phyloP scores from a whole-genome alignment of 23 tunicate genomes.

The Ascidia mentula region DNA sequence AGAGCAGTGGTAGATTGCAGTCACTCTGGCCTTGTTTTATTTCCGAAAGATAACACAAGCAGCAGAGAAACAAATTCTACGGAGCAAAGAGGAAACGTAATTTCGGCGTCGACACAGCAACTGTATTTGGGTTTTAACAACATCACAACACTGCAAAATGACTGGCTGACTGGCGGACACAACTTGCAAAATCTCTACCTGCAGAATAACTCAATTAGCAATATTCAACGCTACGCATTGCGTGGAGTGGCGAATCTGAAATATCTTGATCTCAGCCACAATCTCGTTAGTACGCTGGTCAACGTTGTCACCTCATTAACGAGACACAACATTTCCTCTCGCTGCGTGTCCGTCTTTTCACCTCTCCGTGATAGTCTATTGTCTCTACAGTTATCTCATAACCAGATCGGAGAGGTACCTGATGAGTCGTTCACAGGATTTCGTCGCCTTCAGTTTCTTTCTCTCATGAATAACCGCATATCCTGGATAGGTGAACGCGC shows the following conservation, averaged over 20 bases:
- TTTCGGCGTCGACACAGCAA: background rate
- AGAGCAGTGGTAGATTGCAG: conserved; percentile 34
- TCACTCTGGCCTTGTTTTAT: conserved; percentile 4
- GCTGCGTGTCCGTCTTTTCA: conserved; percentile 17
- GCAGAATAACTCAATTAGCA: conserved; percentile 35
- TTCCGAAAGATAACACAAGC: background rate
- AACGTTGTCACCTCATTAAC: background rate
- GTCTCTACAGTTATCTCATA: conserved; percentile 40
- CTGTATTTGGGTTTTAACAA: conserved; percentile 38
- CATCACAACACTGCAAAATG: conserved; percentile 9
- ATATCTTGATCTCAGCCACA: conserved; percentile 51
- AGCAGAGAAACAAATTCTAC: background rate
- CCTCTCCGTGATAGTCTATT: conserved; percentile 11
- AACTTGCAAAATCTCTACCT: conserved; percentile 28
- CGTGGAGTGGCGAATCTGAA: conserved; percentile 27
- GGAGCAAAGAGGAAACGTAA: background rate
- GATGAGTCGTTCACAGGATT: conserved; percentile 35
- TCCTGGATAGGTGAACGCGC: conserved; percentile 57
- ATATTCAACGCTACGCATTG: conserved; percentile 36
- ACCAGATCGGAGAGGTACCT: conserved; percentile 45
- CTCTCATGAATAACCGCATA: conserved; percentile 45
- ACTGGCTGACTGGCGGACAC: conserved; percentile 18
- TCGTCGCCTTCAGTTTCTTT: conserved; percentile 24
- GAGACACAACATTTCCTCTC: background rate
- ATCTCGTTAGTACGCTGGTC: conserved; percentile 17